Conservation (phyloP, 1,140 invertebrate species). For the Octopus bimaculoides region DNA sequence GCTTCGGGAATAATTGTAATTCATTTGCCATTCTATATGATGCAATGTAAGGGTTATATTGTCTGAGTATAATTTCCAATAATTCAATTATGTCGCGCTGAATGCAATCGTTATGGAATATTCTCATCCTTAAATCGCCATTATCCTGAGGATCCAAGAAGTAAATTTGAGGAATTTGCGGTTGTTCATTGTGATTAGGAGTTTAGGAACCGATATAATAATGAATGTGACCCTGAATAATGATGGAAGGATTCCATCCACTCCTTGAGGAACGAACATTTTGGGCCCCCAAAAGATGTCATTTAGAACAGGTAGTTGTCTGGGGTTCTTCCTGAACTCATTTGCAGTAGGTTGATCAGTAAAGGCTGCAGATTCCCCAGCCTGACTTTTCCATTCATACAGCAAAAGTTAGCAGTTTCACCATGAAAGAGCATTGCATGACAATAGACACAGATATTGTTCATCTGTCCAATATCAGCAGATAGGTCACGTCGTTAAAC, state of each 20-base stretch:
- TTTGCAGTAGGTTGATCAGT: neutral
- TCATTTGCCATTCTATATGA: neutral
- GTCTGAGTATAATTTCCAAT: neutral
- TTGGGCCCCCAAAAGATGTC: neutral
- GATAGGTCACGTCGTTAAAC: no score
- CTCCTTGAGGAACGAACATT: neutral
- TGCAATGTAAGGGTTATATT: neutral
- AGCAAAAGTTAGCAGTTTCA: conserved; percentile 1
- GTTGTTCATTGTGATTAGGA: neutral
- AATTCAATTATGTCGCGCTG: neutral
- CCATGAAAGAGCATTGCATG: neutral
- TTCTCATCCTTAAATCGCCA: neutral
- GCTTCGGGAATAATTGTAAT: neutral
- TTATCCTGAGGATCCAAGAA: neutral
- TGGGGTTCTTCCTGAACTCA: neutral
- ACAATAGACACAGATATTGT: neutral
- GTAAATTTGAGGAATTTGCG: neutral
- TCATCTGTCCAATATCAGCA: neutral
- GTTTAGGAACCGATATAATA: neutral
- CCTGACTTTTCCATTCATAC: neutral
- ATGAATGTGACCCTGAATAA: neutral
- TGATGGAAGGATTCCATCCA: neutral
- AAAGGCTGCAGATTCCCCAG: neutral
- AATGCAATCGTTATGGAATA: neutral
- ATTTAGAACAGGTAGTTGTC: neutral